Conservation (phyloP, 2,113 vertebrate species). For the Nerophis lumbriciformis region DNA sequence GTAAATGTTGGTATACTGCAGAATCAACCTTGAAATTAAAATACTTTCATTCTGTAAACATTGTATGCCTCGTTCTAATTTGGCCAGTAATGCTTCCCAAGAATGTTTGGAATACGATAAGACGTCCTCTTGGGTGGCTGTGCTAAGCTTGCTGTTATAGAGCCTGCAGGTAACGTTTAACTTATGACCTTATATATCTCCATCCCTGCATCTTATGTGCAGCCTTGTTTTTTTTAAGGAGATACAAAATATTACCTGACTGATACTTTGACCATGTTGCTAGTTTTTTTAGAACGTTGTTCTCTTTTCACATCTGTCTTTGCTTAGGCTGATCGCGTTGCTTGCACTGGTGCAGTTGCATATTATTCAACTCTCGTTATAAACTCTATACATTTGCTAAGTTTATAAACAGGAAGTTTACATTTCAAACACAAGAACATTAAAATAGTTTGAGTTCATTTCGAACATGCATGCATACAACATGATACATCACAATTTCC, state of each 20-base stretch:
- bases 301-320: neutral
- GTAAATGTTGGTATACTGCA: conserved; percentile 9
- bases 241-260: conserved; percentile 5
- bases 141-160: conserved; percentile 31
- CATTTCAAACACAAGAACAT: too few relatives aligned
- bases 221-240: neutral
- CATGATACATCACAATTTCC: too few relatives aligned
- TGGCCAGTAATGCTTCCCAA: neutral
- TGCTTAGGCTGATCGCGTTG: too few relatives aligned
- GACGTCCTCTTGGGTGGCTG: conserved; percentile 11
- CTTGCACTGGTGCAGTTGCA: neutral
- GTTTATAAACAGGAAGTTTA: too few relatives aligned
- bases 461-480: too few relatives aligned
- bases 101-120: conserved; percentile 16
- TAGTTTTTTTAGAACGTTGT: conserved; percentile 2
- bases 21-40: conserved; percentile 17
- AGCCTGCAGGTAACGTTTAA: conserved; percentile 32
- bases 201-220: neutral
- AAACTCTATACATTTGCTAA: too few relatives aligned
- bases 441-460: too few relatives aligned
- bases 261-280: conserved; percentile 30
- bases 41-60: conserved; percentile 7
- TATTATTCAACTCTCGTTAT: too few relatives aligned
- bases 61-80: neutral
- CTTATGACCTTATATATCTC: conserved; percentile 27